A percentile compares a stretch with the other conserved stretches of the same genome.
Conservation (phyloP, 2,888 invertebrate species). For the Drosophila prolongata region DNA sequence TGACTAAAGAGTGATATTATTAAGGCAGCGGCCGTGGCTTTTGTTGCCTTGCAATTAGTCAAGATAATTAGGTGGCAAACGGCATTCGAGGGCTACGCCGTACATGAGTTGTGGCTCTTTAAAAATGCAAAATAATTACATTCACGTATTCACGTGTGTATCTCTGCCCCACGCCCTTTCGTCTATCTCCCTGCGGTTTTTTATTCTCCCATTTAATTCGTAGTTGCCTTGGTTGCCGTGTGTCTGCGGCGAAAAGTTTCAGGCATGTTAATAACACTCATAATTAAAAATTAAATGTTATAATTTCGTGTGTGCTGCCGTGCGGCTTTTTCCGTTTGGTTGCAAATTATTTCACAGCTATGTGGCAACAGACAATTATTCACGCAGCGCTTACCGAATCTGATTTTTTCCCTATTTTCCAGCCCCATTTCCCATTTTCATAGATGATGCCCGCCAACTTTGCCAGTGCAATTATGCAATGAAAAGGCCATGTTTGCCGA, state of each 20-base stretch:
- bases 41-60: constrained; percentile 57
- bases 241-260: constrained; percentile 63
- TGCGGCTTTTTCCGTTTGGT: constrained; percentile 51
- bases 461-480: constrained; percentile 52
- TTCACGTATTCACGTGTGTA: constrained; percentile 17
- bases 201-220: constrained; percentile 53
- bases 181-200: constrained; percentile 16
- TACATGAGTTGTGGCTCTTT: constrained; percentile 35
- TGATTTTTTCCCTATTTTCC: constrained; percentile 11
- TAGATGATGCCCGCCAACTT: constrained; percentile 55
- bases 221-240: constrained; percentile 50
- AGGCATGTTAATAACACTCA: constrained; percentile 72
- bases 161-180: not conserved
- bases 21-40: constrained; percentile 13
- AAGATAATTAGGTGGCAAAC: constrained; percentile 62
- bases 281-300: constrained; percentile 76
- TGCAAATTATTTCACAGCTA: constrained; percentile 26
- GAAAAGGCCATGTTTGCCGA: constrained; percentile 43
- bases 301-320: constrained; percentile 68
- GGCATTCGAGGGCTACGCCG: constrained; percentile 37
- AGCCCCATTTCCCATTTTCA: not conserved
- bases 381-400: constrained; percentile 10
- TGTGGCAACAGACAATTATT: constrained; percentile 48
- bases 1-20: constrained; percentile 11
- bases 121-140: constrained; percentile 72